Percentiles rank a stretch among this genome's conserved stretches.
Conservation (phyloP, 2,113 vertebrate species). For the Phocoena sinus region DNA sequence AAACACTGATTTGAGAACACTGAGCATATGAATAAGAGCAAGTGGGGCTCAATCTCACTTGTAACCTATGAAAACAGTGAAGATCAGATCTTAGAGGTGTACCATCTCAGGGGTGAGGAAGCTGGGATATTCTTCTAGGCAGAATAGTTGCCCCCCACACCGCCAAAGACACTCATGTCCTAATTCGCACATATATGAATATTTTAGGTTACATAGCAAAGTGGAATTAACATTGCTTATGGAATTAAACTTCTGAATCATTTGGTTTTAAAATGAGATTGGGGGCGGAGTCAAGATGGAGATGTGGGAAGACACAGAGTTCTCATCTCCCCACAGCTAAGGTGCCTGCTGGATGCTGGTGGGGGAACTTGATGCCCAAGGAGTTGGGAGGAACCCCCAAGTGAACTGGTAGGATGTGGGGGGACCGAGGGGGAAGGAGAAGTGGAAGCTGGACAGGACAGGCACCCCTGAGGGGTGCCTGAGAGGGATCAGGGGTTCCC, state of each 20-base stretch:
- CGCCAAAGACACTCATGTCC: not conserved
- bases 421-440: too few relatives aligned
- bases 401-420: too few relatives aligned
- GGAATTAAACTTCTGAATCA: not conserved
- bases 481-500: too few relatives aligned
- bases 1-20: not conserved
- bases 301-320: too few relatives aligned
- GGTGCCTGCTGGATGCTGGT: too few relatives aligned
- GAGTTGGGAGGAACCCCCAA: too few relatives aligned
- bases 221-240: not conserved
- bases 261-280: not conserved
- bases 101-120: not conserved
- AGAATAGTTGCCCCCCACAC: not conserved
- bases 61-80: not conserved
- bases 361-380: too few relatives aligned
- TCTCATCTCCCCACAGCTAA: too few relatives aligned
- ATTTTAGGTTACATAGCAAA: not conserved
- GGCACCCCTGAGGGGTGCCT: too few relatives aligned
- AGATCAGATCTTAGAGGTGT: not conserved
- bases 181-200: not conserved
- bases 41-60: not conserved
- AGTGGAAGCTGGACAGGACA: too few relatives aligned
- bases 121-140: not conserved
- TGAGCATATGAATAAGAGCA: not conserved
- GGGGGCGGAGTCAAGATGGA: too few relatives aligned